Base-by-base conservation (phyloP, 92 coral and sea anemone species). In the Blastomussa wellsi region DNA sequence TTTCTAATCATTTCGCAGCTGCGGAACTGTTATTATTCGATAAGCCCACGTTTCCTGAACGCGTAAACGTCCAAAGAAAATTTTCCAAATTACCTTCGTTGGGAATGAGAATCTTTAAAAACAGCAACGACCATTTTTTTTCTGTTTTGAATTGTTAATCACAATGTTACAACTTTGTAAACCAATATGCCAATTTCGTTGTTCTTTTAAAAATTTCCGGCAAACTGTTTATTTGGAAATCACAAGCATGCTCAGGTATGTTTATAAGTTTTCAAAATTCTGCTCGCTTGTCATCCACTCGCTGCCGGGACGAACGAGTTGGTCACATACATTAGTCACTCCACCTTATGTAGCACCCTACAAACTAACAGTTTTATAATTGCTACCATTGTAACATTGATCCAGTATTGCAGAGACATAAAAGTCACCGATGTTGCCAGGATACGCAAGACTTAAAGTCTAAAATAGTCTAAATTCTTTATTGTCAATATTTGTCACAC, bases 1-100 rank as follows among this genome's bases (percentile, higher is more conserved):
- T 17, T 79, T 26, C 69, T 4, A 39, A 62, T 79, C 39, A 60
- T 60, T 48, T 79, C 83, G 14, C 83, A 62, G 83, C 53, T 28
- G 42, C 29, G 52, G 13, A 33, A 38, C 22, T 38, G 0, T 31
- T 29, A 70, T 36, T 69, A 31, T 70, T 69, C n/a, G 3, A 7
- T 10, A 36, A 39, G 26, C 11, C 13, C 11, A 32, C 17, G 72
- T 67, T 67, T 31, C 72, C 22, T 16, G 72, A 70, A 70, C 65
- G n/a, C 72, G 7, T 16, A 42, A 70, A 70, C 65, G n/a, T 9
- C 24, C 33, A 5, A 70, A 36, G n/a, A 70, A 70, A 70, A 36
- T 28, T 17, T 38, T 5, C 17, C 35, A 7, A 59, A 26, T n/a
- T 17, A 28, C 14, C 33, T 62, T 28, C 16, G 32, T 26, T 60